A percentile compares a stretch with the other conserved stretches of the same genome.
These are phyloP conservation scores for Parnassius glacialis DNA, from an alignment of 2,888 invertebrate genomes.

Conservation along the genomic window DNA sequence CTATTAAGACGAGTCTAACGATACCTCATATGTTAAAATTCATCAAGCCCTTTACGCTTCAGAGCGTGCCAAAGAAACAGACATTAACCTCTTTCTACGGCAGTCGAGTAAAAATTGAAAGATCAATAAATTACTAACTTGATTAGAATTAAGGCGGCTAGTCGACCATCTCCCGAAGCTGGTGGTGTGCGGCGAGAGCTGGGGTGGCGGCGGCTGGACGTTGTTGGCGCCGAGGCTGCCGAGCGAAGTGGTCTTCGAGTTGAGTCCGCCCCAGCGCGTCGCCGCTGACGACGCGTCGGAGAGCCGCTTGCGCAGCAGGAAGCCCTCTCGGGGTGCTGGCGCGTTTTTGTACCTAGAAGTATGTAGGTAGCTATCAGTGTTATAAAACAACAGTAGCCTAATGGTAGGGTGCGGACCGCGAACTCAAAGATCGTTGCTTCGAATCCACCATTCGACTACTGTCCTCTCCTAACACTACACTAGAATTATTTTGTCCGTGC, in stretches of 20 bases:
- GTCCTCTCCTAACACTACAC: too few relatives aligned
- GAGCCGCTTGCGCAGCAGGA: slow-evolving; percentile 89
- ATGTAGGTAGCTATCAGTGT: background rate
- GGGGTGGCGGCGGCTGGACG: slow-evolving; percentile 82
- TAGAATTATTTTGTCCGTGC: too few relatives aligned
- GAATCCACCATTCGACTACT: too few relatives aligned
- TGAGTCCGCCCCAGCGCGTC: slow-evolving; percentile 83
- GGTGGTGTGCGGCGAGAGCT: slow-evolving; percentile 72
- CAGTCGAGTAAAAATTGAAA: background rate
- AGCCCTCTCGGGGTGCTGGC: slow-evolving; percentile 88
- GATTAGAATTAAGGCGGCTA: slow-evolving; percentile 86
- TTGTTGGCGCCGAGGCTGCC: slow-evolving; percentile 83
- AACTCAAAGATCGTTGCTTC: too few relatives aligned
- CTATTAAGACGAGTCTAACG: too few relatives aligned
- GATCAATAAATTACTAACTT: slow-evolving; percentile 47
- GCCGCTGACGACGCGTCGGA: slow-evolving; percentile 84
- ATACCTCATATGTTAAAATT: too few relatives aligned
- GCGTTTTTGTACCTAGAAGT: slow-evolving; percentile 81
- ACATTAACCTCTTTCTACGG: too few relatives aligned
- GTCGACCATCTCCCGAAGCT: slow-evolving; percentile 87
- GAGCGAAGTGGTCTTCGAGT: slow-evolving; percentile 92
- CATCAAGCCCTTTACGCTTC: too few relatives aligned
- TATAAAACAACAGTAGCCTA: too few relatives aligned
- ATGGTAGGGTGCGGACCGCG: too few relatives aligned
- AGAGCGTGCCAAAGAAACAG: too few relatives aligned